Base-by-base conservation (phyloP, 2,113 vertebrate genomes). In the Hippocampus barbouri region DNA sequence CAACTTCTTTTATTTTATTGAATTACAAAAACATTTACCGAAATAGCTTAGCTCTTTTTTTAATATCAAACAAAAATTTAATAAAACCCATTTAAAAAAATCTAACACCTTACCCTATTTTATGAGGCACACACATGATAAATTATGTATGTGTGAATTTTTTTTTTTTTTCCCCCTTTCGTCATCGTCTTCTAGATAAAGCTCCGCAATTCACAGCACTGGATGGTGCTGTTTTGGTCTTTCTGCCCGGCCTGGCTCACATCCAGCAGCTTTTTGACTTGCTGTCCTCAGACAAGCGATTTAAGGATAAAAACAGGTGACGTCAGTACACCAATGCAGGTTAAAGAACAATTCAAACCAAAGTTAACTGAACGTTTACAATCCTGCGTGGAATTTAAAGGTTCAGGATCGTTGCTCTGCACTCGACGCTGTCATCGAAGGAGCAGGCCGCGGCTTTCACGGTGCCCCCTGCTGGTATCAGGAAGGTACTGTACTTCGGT, bases 181-280 rank as follows among this genome's bases (percentile, higher is more conserved):
- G 10, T 63, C 0, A 38, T 0, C 25, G 61, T 75, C 16, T 69
- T 76, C 14, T 86, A 99, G 97, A 97, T 41, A 93, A 83, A 89
- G 93, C 93, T 53, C 92, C 95, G 0, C 96, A 95, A n/a, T 98
- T 96, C 88, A 93, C 89, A 57, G 91, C 82, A 43, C 11, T 95
- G 71, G 93, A 95, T 45, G 97, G 97, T 66, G 96, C 97, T 9
- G 91, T 96, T 47, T 83, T 99, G 51, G 92, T 99, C 64, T 99
- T 99, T 79, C 89, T 99, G 69, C 97, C 97, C 0, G 97, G 96
- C 49, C 92, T 99, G 76, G 96, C 97, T 75, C 95, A 99, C 82
- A 99, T 99, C 80, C 96, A 98, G 60, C 96, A 98, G 84, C 86
- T 98, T 1, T 92, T 93, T 56, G 97, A 98, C 79, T 91, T 98